A percentile compares a stretch with the other conserved stretches of the same genome.
Conservation (phyloP, 1,140 invertebrate genomes). For the Aphelinus certus region DNA sequence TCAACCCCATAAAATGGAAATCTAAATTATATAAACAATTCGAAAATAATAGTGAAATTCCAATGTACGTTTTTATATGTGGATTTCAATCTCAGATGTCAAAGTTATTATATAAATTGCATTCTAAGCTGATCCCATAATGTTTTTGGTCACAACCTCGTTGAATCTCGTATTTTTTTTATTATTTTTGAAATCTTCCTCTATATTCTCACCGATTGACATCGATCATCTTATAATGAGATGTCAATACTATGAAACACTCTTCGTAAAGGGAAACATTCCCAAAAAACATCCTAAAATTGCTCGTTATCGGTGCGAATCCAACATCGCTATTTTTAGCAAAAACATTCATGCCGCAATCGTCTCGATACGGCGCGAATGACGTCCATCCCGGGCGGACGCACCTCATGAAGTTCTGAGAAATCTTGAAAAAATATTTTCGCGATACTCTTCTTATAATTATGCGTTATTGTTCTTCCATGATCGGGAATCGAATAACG, state of each 20-base stretch:
- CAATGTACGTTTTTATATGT: too few relatives aligned
- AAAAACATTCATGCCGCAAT: slow-evolving; percentile 12
- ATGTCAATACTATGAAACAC: slow-evolving; percentile 4
- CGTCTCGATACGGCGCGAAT: slow-evolving; percentile 10
- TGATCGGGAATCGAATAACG: not conserved
- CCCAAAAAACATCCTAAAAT: slow-evolving; percentile 29
- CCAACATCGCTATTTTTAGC: not conserved
- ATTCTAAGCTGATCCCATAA: slow-evolving; percentile 62
- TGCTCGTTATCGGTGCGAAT: slow-evolving; percentile 17
- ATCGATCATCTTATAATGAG: too few relatives aligned
- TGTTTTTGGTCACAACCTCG: slow-evolving; percentile 61
- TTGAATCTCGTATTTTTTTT: slow-evolving; percentile 43
- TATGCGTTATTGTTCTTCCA: not conserved
- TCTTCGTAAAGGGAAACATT: slow-evolving; percentile 21
- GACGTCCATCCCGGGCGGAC: slow-evolving; percentile 52
- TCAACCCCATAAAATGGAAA: too few relatives aligned
- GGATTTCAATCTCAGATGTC: too few relatives aligned
- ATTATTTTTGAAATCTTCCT: too few relatives aligned
- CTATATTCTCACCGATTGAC: too few relatives aligned
- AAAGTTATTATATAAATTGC: slow-evolving; percentile 53
- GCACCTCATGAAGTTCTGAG: slow-evolving; percentile 34
- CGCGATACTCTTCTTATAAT: not conserved
- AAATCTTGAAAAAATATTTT: slow-evolving; percentile 33
- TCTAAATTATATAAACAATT: too few relatives aligned
- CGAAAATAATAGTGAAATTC: too few relatives aligned